Conservation (phyloP, 2,888 invertebrate species). For the Chrysolina americana region DNA sequence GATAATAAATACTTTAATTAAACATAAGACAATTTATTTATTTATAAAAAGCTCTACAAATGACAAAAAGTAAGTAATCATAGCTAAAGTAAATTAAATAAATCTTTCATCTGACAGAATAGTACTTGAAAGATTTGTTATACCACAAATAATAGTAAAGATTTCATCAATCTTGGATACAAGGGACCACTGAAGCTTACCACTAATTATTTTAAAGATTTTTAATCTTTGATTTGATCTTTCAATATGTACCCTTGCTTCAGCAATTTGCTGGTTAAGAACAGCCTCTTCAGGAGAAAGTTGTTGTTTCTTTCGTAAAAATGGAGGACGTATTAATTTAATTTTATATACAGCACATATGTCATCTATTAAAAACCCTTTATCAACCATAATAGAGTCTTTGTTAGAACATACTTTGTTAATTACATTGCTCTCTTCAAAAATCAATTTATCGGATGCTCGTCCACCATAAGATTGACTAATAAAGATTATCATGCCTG, state of each 20-base stretch:
- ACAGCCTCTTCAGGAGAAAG: slow-evolving; percentile 39
- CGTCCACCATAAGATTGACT: slow-evolving; percentile 34
- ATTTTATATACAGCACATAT: slow-evolving; percentile 37
- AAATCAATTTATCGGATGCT: slow-evolving; percentile 41
- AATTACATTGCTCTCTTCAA: slow-evolving; percentile 43
- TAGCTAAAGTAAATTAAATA: slow-evolving; percentile 17
- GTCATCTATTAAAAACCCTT: slow-evolving; percentile 46
- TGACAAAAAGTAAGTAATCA: slow-evolving; percentile 5
- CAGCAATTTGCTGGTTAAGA: slow-evolving; percentile 38
- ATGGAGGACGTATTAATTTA: slow-evolving; percentile 46
- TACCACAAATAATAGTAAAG: slow-evolving; percentile 19
- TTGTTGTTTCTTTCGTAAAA: slow-evolving; percentile 46
- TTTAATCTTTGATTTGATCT: slow-evolving; percentile 35
- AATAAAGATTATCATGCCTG: slow-evolving; percentile 33
- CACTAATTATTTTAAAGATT: slow-evolving; percentile 34
- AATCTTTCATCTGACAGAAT: slow-evolving; percentile 9
- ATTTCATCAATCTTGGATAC: slow-evolving; percentile 25
- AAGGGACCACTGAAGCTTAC: slow-evolving; percentile 21
- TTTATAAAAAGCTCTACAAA: slow-evolving; percentile 8
- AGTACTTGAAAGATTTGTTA: slow-evolving; percentile 24
- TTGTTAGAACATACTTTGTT: slow-evolving; percentile 4
- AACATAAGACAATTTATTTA: neutral
- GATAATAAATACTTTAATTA: slow-evolving; percentile 5
- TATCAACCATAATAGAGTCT: slow-evolving; percentile 47
- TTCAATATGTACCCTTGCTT: slow-evolving; percentile 50